Percentiles rank a stretch among this genome's conserved stretches.
phyloP scores from a whole-genome alignment of 1,140 invertebrate genomes.

The Steinernema feltiae region DNA sequence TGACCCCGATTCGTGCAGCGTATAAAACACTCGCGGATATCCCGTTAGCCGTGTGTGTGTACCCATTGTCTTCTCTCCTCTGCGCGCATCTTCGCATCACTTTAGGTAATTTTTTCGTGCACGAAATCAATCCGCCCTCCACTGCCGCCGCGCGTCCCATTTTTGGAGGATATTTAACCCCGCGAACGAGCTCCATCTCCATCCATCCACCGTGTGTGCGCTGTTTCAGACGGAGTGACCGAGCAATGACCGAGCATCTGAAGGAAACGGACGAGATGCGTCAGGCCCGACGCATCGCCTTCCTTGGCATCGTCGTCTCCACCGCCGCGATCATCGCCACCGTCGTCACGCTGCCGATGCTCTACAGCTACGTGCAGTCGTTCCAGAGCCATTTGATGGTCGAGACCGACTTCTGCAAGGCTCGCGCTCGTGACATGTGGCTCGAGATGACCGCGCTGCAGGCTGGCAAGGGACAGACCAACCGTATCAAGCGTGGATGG shows the following conservation, averaged over 20 bases:
- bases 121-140: no score
- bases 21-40: not conserved
- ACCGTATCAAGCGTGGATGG: slow-evolving; percentile 56
- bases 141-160: no score
- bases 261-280: slow-evolving; percentile 55
- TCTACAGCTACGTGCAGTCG: slow-evolving; percentile 58
- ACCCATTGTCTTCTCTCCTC: not conserved
- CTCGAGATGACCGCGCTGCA: slow-evolving; percentile 57
- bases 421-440: slow-evolving; percentile 57
- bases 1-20: not conserved
- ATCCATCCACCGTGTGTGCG: not conserved
- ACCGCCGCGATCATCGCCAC: slow-evolving; percentile 54
- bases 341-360: slow-evolving; percentile 57
- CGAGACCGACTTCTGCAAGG: slow-evolving; percentile 57
- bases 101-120: not conserved
- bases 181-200: no score
- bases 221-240: not conserved
- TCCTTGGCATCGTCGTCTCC: slow-evolving; percentile 57
- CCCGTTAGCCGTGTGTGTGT: not conserved
- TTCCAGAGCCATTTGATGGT: slow-evolving; percentile 58
- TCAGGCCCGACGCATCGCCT: slow-evolving; percentile 58
- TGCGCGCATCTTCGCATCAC: not conserved
- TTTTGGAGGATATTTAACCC: not conserved
- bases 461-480: slow-evolving; percentile 54
- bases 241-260: not conserved